Percentiles rank a stretch among this genome's conserved stretches.
Conservation (phyloP, 2,888 invertebrate species). For the Alitta virens region DNA sequence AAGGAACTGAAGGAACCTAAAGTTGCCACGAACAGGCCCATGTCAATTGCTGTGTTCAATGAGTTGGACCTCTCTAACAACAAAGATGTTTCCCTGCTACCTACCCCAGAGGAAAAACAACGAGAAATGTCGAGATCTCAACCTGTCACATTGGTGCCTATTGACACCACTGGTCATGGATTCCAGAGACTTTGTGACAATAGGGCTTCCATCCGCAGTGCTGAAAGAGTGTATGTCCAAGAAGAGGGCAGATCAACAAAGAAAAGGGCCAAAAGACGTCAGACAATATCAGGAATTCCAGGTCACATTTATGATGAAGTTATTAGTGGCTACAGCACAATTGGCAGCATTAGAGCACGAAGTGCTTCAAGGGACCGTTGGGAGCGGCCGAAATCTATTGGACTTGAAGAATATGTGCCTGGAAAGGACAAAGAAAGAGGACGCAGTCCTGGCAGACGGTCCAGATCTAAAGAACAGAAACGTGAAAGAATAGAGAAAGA, state of each 20-base stretch:
- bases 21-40: background rate
- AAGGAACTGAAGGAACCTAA: background rate
- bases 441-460: background rate
- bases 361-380: conserved; percentile 21
- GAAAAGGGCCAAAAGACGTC: conserved; percentile 34
- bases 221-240: conserved; percentile 50
- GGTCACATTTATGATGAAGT: conserved; percentile 17
- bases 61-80: conserved; percentile 4
- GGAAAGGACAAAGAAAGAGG: background rate
- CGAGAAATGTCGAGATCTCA: conserved; percentile 32
- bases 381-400: conserved; percentile 16
- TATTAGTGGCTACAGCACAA: conserved; percentile 3
- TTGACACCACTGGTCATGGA: conserved; percentile 83
- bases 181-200: conserved; percentile 87
- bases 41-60: conserved; percentile 4
- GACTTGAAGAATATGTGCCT: conserved; percentile 3
- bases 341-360: conserved; percentile 5
- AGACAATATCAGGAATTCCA: conserved; percentile 46
- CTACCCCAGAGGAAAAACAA: conserved; percentile 20
- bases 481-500: background rate
- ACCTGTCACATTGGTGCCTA: conserved; percentile 81
- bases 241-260: conserved; percentile 21
- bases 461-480: background rate
- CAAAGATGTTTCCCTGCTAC: conserved; percentile 1
- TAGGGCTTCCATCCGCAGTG: conserved; percentile 70